Conservation (phyloP, 2,888 invertebrate genomes). For the Tenodera sinensis region DNA sequence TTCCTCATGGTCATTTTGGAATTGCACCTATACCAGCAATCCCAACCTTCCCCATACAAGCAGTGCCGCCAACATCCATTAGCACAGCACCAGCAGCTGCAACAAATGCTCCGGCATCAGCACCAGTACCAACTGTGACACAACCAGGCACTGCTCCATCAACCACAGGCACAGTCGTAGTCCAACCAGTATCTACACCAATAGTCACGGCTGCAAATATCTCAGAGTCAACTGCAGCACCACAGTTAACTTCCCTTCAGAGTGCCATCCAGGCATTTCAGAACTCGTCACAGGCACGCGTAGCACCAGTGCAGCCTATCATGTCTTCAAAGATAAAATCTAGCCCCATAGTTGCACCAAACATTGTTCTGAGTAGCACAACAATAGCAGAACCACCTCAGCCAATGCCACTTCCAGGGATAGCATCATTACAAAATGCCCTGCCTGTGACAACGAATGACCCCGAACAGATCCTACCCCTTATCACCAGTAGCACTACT, state of each 20-base stretch:
- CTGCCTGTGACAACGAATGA: too few relatives aligned
- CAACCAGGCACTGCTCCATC: neutral
- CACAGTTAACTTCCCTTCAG: neutral
- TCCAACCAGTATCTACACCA: neutral
- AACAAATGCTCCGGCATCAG: too few relatives aligned
- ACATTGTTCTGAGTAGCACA: too few relatives aligned
- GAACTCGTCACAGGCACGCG: neutral
- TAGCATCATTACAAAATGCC: neutral
- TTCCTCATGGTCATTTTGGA: neutral
- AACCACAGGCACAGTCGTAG: neutral
- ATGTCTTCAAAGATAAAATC: neutral
- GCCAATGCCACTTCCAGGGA: neutral
- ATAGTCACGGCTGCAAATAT: neutral
- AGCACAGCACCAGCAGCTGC: neutral
- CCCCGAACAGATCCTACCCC: neutral
- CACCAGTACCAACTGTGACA: neutral
- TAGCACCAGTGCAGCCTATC: neutral
- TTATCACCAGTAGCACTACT: neutral
- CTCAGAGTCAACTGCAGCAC: neutral
- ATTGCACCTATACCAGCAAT: neutral
- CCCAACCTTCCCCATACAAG: neutral
- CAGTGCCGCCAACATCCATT: neutral
- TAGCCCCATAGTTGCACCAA: neutral
- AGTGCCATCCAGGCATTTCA: neutral
- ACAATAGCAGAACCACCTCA: too few relatives aligned